Base-by-base conservation (phyloP, 2,888 invertebrate genomes). In the Rosalia funebris region DNA sequence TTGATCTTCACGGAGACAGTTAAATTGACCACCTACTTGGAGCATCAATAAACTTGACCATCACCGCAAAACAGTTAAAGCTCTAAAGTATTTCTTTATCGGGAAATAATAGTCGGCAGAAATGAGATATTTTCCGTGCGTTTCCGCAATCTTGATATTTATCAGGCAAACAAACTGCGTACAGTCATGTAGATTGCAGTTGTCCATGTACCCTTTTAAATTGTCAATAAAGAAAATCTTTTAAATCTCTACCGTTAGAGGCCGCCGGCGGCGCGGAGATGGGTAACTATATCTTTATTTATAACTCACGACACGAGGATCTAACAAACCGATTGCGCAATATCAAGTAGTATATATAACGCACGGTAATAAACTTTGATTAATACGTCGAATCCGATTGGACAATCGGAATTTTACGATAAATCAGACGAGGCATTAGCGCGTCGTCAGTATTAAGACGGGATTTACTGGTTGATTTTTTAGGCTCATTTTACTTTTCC, bases 271-370 rank as follows among this genome's bases (percentile, higher is more conserved):
- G 16, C 32, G 36, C 11, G 54, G 45, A 71, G 74, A 74, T 74
- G 69, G 68, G 73, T 74, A 74, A 74, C 75, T 74, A 75, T 75
- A 75, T 75, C 72, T 74, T 74, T 75, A 74, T 75, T 75, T 75
- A 75, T 74, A 72, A 71, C 72, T 74, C 75, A 75, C 75, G 73
- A 72, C 50, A 54, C 41, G 44, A 53, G 67, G 68, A 70, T 71
- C 61, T 66, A 68, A 61, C 65, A 65, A 64, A 60, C 65, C 45
- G 71, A 71, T 72, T 72, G 66, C 69, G 61, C 63, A 72, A 68
- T 72, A 68, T 69, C 65, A 58, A 53, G 63, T 68, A 69, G 69
- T 72, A 66, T 72, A 66, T 70, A 70, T 66, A 58, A 65, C 68
- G 53, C 65, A 60, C 52, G 62, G 68, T 63, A 61, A 69, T 60